Conservation (phyloP, 2,113 vertebrate genomes). For the Pterophyllum scalare region DNA sequence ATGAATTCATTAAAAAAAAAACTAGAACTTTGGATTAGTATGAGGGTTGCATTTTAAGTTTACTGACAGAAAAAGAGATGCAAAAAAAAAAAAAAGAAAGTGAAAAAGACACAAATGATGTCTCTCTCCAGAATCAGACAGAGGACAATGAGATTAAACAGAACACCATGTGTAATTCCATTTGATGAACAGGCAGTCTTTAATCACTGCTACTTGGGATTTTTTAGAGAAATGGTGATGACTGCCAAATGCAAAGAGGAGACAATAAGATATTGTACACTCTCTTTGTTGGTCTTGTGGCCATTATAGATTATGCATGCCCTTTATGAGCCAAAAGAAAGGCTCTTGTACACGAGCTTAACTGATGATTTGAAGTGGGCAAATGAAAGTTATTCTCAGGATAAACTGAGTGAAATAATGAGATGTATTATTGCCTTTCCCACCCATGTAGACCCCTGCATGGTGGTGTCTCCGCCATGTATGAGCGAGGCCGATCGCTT, state of each 20-base stretch:
- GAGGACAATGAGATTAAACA: not conserved
- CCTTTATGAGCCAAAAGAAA: not conserved
- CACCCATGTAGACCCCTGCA: slow-evolving; percentile 85
- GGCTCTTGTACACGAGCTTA: not conserved
- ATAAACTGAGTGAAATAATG: not conserved
- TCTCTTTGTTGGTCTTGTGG: not conserved
- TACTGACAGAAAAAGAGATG: not conserved
- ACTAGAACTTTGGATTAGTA: not conserved
- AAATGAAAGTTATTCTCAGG: not conserved
- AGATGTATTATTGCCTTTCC: not conserved
- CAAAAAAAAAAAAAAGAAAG: not conserved
- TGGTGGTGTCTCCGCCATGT: slow-evolving; percentile 87
- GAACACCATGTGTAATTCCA: not conserved
- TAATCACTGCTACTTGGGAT: not conserved
- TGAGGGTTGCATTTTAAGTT: not conserved
- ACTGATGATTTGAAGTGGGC: not conserved
- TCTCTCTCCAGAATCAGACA: not conserved
- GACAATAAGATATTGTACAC: not conserved
- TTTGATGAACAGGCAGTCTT: not conserved
- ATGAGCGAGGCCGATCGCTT: slow-evolving; percentile 91
- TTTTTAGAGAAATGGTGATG: not conserved
- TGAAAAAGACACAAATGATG: not conserved
- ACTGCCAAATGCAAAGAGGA: not conserved
- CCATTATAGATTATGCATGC: not conserved
- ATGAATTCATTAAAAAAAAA: not conserved